Base-by-base conservation (phyloP, 64 coral and sea anemone genomes). In the Pocillopora damicornis region DNA sequence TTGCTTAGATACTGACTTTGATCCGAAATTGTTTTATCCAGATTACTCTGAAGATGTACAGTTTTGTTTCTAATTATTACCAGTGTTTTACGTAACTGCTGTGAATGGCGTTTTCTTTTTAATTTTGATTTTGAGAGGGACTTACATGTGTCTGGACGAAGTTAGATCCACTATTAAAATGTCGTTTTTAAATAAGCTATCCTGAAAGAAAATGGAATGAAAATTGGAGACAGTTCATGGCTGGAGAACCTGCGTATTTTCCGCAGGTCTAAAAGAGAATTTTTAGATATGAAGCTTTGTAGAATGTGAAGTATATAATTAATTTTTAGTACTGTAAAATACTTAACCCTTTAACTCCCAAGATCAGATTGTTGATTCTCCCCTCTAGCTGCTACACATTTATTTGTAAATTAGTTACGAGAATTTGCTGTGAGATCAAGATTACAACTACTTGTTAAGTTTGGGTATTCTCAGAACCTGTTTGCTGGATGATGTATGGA, bases 231-330 rank as follows among this genome's bases (percentile, higher is more conserved):
- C 10, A 81, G 12, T 36, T 51, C 0, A 51, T 51, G 42, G 42
- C 42, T 51, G 42, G 42, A 51, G 20, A 71, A 11, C 36, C 23
- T 73, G 57, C 20, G 58, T 22, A 45, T 63, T 83, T 66, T 66
- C 63, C 81, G 26, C 15, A 65, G 23, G 79, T 37, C 79, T 63
- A 34, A 63, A 81, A 81, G 5, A 72, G 64, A 38, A 22, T 58
- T 85, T 72, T 73, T 73, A 85, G 64, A 85, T 58, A 77, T 77
- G 64, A 85, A 72, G 65, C 61, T 71, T 83, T 73, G 71, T 85
- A 34, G 38, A 73, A 58, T 85, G 72, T 30, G 9, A 60, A 58
- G 1, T 63, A 30, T 23, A 71, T 79, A 79, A 22, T 58, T 38
- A 72, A 72, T 73, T 85, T 84, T 85, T 85, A 83, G 71, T 25